Conservation (phyloP, 2,113 vertebrate genomes). For the Murina feae region DNA sequence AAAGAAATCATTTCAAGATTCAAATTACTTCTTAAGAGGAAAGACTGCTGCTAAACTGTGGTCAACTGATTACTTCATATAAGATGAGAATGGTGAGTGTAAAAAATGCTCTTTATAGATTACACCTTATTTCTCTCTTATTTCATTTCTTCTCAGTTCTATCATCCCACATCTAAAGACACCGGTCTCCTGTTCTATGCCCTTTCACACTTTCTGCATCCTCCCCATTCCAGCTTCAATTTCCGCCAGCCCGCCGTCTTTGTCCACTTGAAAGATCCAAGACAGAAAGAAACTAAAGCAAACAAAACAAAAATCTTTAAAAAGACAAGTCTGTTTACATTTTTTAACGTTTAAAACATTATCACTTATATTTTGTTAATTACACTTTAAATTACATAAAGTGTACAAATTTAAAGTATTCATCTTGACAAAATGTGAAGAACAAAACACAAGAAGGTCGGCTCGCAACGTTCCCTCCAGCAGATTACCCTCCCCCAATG, state of each 20-base stretch:
- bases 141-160: background rate
- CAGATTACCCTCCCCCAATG: background rate
- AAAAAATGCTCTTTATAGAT: background rate
- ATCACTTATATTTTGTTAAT: background rate
- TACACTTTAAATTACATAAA: background rate
- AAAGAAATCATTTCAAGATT: constrained; percentile 41
- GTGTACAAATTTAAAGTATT: background rate
- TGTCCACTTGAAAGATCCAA: background rate
- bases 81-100: background rate
- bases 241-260: background rate
- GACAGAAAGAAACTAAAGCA: background rate
- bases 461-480: background rate
- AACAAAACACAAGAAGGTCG: background rate
- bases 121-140: background rate
- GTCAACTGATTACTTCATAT: background rate
- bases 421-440: background rate
- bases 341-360: constrained; percentile 1
- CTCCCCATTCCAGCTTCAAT: background rate
- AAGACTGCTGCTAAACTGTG: background rate
- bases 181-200: background rate
- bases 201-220: background rate
- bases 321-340: background rate
- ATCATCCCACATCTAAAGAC: background rate
- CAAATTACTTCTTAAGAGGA: background rate
- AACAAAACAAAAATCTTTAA: background rate